Conservation (phyloP, 2,888 invertebrate genomes). For the Proisotoma minuta region DNA sequence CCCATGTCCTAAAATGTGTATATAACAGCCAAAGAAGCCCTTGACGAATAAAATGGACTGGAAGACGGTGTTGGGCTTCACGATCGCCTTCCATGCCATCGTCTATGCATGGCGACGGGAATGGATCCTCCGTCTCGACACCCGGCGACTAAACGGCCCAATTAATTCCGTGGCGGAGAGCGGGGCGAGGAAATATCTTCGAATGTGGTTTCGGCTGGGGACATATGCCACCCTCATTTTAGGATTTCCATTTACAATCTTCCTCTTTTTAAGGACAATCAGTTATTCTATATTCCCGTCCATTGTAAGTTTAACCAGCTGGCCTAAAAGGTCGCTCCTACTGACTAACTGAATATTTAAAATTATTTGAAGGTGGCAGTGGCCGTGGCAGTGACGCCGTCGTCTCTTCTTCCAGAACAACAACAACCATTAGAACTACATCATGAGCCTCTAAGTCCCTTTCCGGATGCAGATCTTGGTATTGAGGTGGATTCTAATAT, state of each 20-base stretch:
- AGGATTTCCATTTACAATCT: slow-evolving; percentile 46
- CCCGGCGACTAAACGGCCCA: slow-evolving; percentile 39
- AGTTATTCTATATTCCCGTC: slow-evolving; percentile 41
- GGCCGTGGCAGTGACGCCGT: slow-evolving; percentile 43
- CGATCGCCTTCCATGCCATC: slow-evolving; percentile 44
- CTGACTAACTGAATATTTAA: too few relatives aligned
- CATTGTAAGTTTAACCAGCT: slow-evolving; percentile 43
- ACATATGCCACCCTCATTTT: slow-evolving; percentile 43
- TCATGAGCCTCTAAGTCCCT: slow-evolving; percentile 35
- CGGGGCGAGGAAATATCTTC: slow-evolving; percentile 39
- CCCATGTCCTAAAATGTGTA: neutral
- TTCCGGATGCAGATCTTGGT: slow-evolving; percentile 44
- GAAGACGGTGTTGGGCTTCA: slow-evolving; percentile 46
- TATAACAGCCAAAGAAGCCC: neutral
- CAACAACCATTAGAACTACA: slow-evolving; percentile 41
- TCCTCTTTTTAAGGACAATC: slow-evolving; percentile 44
- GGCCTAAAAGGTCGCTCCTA: too few relatives aligned
- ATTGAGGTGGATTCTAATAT: slow-evolving; percentile 1
- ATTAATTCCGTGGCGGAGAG: slow-evolving; percentile 42
- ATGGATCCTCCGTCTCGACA: slow-evolving; percentile 41
- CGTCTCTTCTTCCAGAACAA: slow-evolving; percentile 28
- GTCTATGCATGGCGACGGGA: slow-evolving; percentile 40
- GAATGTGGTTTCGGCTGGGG: slow-evolving; percentile 45
- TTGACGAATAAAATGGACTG: slow-evolving; percentile 42
- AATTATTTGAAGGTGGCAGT: slow-evolving; percentile 29